phyloP scores from a whole-genome alignment of 1,140 invertebrate genomes.

The Brachionus koreanus region DNA sequence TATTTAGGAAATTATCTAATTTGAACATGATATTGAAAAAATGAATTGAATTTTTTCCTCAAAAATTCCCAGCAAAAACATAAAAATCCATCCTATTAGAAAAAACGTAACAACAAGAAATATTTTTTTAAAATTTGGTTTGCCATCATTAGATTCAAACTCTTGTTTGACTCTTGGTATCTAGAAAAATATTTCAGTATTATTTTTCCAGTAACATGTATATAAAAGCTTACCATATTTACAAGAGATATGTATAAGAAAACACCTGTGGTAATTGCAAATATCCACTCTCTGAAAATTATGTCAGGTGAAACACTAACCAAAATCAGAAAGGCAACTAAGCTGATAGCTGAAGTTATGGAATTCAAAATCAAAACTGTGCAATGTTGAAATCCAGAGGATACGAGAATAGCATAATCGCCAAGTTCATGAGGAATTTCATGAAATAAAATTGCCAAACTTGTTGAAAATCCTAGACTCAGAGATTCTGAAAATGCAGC shows the following conservation, averaged over 20 bases:
- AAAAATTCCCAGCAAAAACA: conserved; percentile 29
- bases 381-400: not conserved
- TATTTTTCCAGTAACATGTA: not conserved
- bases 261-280: conserved; percentile 10
- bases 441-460: conserved; percentile 60
- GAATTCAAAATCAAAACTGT: conserved; percentile 28
- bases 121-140: not conserved
- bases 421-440: conserved; percentile 61
- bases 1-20: not conserved
- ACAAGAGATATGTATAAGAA: conserved; percentile 37
- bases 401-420: conserved; percentile 27
- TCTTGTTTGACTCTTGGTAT: not conserved
- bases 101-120: not conserved
- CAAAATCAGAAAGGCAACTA: not conserved
- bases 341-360: conserved; percentile 1
- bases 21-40: not conserved
- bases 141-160: conserved; percentile 8
- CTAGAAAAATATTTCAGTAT: not conserved
- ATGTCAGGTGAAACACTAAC: not conserved
- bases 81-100: not conserved
- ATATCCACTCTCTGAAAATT: conserved; percentile 25
- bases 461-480: conserved; percentile 55
- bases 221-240: conserved; percentile 20
- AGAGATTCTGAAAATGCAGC: conserved; percentile 57
- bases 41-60: conserved; percentile 32